These are phyloP conservation scores for Tokudaia muenninki DNA, from an alignment of 2,797 vertebrate genomes.

Conservation along the genomic window DNA sequence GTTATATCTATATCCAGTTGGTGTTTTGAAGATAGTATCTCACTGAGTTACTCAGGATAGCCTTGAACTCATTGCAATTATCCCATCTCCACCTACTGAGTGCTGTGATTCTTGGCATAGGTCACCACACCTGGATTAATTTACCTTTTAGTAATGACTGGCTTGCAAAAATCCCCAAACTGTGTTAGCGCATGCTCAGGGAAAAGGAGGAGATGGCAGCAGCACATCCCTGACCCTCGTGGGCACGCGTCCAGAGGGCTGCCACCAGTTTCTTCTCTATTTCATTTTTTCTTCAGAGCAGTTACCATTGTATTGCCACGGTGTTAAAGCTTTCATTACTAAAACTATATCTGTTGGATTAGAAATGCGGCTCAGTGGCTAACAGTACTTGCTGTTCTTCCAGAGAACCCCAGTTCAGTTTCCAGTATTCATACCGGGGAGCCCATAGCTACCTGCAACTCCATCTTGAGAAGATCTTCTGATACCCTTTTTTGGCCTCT, in stretches of 20 bases:
- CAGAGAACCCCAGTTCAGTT: neutral
- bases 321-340: neutral
- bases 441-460: neutral
- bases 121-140: neutral
- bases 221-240: neutral
- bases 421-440: too few species aligned
- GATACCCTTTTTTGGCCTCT: neutral
- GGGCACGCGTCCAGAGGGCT: too few species aligned
- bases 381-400: neutral
- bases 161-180: constrained; percentile 17
- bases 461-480: neutral
- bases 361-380: neutral
- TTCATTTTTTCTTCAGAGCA: neutral
- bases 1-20: neutral
- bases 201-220: too few species aligned
- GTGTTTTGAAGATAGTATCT: neutral
- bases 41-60: neutral
- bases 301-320: neutral
- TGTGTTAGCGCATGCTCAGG: neutral
- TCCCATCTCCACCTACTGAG: neutral
- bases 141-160: neutral
- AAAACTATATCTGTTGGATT: neutral
- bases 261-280: neutral
- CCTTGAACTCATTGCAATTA: neutral
- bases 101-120: neutral